Percentiles rank a stretch among this genome's conserved stretches.
phyloP scores from a whole-genome alignment of 2,888 invertebrate species.

The Gnatocerus cornutus region DNA sequence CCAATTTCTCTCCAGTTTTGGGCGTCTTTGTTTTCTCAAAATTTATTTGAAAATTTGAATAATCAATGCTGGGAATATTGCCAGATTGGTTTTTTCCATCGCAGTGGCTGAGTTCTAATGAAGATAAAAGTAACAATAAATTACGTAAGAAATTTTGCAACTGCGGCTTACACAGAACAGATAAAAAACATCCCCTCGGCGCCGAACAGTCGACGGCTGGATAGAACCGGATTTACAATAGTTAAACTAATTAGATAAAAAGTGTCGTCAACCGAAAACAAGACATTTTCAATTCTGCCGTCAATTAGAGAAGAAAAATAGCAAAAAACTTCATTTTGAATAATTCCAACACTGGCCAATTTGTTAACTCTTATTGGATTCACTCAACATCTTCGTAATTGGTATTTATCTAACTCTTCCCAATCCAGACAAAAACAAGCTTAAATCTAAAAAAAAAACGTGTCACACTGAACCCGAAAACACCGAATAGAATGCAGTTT shows the following conservation, averaged over 20 bases:
- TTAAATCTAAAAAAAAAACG: too few relatives aligned
- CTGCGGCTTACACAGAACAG: conserved; percentile 4
- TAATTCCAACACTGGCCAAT: too few relatives aligned
- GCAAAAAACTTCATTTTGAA: neutral
- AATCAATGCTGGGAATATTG: conserved; percentile 35
- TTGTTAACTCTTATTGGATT: too few relatives aligned
- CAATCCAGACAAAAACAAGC: too few relatives aligned
- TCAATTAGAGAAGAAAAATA: conserved; percentile 6
- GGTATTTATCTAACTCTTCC: too few relatives aligned
- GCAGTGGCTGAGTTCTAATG: conserved; percentile 16
- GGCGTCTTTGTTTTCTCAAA: conserved; percentile 37
- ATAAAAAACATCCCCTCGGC: conserved; percentile 31
- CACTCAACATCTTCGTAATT: too few relatives aligned
- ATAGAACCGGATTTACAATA: conserved; percentile 1
- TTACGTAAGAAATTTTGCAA: conserved; percentile 30
- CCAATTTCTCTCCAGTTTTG: conserved; percentile 37
- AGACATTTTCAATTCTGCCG: neutral
- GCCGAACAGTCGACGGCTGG: conserved; percentile 10
- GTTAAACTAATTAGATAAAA: conserved; percentile 8
- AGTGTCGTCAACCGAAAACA: neutral
- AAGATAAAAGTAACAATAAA: conserved; percentile 38
- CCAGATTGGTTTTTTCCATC: conserved; percentile 35
- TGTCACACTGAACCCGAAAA: too few relatives aligned
- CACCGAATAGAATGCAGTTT: too few relatives aligned
- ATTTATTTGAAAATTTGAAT: conserved; percentile 43